These are phyloP conservation scores for Drosophila athabasca DNA, from an alignment of 1,140 invertebrate species.

Conservation along the genomic window DNA sequence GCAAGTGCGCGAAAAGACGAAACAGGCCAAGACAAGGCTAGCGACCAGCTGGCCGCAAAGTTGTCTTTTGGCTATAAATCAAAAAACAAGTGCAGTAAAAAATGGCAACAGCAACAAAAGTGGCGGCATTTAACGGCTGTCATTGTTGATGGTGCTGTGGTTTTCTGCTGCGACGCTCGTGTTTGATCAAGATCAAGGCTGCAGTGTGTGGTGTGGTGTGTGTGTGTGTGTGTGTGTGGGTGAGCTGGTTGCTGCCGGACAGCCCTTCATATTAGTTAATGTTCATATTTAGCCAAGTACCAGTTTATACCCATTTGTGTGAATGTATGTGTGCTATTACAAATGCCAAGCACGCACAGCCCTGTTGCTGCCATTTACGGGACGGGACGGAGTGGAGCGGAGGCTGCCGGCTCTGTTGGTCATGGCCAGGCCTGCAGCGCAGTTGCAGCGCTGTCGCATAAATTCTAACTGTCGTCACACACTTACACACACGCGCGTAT, in stretches of 20 bases:
- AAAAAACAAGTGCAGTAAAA: slow-evolving; percentile 76
- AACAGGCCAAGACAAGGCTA: slow-evolving; percentile 78
- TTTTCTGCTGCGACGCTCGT: slow-evolving; percentile 40
- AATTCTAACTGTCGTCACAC: slow-evolving; percentile 50
- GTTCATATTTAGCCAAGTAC: slow-evolving; percentile 1
- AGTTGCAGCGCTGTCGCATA: slow-evolving; percentile 27
- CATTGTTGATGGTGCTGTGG: slow-evolving; percentile 40
- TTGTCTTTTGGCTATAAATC: slow-evolving; percentile 69
- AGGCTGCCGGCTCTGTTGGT: slow-evolving; percentile 43
- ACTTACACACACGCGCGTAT: slow-evolving; percentile 11
- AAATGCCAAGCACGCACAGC: slow-evolving; percentile 50
- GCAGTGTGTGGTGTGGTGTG: neutral
- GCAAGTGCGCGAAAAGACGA: slow-evolving; percentile 72
- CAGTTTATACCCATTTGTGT: neutral
- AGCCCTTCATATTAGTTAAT: slow-evolving; percentile 58
- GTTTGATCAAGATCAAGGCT: slow-evolving; percentile 81
- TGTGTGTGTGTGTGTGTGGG: slow-evolving; percentile 35
- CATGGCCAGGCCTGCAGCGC: slow-evolving; percentile 42
- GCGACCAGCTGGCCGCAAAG: slow-evolving; percentile 25
- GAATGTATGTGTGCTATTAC: slow-evolving; percentile 37
- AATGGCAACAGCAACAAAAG: slow-evolving; percentile 52
- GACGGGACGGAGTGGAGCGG: neutral
- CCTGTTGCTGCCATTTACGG: slow-evolving; percentile 22
- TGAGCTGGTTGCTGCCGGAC: slow-evolving; percentile 30
- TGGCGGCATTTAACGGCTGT: slow-evolving; percentile 24